Base-by-base conservation (phyloP, 2,888 invertebrate species). In the Brachyptera putata region DNA sequence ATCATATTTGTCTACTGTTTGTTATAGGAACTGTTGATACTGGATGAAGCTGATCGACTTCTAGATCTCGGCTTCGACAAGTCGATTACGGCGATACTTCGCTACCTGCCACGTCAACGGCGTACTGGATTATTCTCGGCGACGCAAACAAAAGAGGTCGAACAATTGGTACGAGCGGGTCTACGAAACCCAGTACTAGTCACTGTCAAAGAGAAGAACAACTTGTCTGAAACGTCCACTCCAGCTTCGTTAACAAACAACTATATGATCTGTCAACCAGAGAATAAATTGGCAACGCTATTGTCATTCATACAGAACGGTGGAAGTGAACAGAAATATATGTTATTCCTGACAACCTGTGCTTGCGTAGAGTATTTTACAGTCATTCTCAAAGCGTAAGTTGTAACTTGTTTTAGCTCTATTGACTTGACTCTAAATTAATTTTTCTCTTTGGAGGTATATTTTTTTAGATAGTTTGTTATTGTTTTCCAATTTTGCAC, bases 51-150 rank as follows among this genome's bases (percentile, higher is more conserved):
- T 0, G 99, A 99, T 75, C 84, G 94, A 46, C 79, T 99, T 11
- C 77, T 98, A 25, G 96, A 96, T 72, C 80, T 96, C 64, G 97
- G 97, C 1, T 99, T 99, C 74, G 88, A 88, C 67, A 78, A 83
- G 13, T 85, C 90, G 1, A 77, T 98, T 14, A 90, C 92, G 67
- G 88, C 88, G 14, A 97, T 99, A 67, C 79, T 99, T 3, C 86
- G 88, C 66, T 91, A 89, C 74, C 75, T 99, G 37, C 99, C 99
- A 0, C 86, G 95, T 34, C 94, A 95, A 71, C 80, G 99, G 26
- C 81, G 97, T 67, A 99, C 99, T 0, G 96, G 97, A 0, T 79
- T 99, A n/a, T 99, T 99, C 78, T 98, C 98, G 1, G 99, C 99
- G 0, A 99, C 99, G 1, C 98, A 98, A 77, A 97, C 97, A 0